phyloP scores from a whole-genome alignment of 2,888 invertebrate species.

The Ophonus ardosiacus region DNA sequence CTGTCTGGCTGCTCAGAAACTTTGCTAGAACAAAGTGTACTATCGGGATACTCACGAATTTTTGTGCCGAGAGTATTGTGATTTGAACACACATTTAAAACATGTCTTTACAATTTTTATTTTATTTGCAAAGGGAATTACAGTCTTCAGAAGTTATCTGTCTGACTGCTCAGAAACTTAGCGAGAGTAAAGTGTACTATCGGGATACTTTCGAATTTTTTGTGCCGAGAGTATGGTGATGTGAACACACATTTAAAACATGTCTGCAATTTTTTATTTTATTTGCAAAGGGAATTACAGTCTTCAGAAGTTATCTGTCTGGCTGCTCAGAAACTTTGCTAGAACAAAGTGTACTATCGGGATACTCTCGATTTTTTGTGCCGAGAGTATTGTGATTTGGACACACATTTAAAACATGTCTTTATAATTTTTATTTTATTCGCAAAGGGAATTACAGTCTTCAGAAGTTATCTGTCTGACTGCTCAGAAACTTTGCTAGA shows the following conservation, averaged over 20 bases:
- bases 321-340: too few species aligned
- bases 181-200: slow-evolving; percentile 45
- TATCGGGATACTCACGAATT: slow-evolving; percentile 37
- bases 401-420: too few species aligned
- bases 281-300: too few species aligned
- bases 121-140: slow-evolving; percentile 48
- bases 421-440: too few species aligned
- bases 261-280: not conserved
- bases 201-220: slow-evolving; percentile 53
- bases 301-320: too few species aligned
- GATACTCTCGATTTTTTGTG: too few species aligned
- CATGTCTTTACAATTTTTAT: not conserved
- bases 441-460: too few species aligned
- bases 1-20: slow-evolving; percentile 33
- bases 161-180: slow-evolving; percentile 41
- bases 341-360: too few species aligned
- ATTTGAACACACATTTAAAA: not conserved
- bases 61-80: slow-evolving; percentile 56
- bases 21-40: slow-evolving; percentile 48
- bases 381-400: too few species aligned
- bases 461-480: too few species aligned
- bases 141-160: slow-evolving; percentile 44
- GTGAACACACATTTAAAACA: not conserved
- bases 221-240: slow-evolving; percentile 51
- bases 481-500: too few species aligned